These are phyloP conservation scores for Choristoneura fumiferana DNA, from an alignment of 1,140 invertebrate species.

Conservation along the genomic window DNA sequence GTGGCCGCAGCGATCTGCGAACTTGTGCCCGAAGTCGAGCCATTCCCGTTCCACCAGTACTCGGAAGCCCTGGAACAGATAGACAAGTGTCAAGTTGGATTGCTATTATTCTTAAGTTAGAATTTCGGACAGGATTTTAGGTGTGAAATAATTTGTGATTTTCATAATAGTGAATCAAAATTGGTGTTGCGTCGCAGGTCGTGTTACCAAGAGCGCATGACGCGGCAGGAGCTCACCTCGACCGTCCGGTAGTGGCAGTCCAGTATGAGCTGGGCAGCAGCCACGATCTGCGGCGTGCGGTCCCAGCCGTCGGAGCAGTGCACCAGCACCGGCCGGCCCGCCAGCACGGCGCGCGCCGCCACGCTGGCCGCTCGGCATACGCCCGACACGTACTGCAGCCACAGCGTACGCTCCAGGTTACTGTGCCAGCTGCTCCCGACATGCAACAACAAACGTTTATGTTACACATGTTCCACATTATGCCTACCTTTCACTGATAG, in stretches of 20 bases:
- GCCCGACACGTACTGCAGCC: conserved; percentile 93
- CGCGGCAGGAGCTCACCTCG: conserved; percentile 79
- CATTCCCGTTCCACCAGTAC: conserved; percentile 95
- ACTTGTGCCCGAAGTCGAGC: conserved; percentile 98
- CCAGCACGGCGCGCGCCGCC: conserved; percentile 88
- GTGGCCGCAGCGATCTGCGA: conserved; percentile 95
- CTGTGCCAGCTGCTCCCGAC: conserved; percentile 95
- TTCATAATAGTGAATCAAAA: too few species aligned
- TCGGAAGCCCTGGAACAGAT: conserved; percentile 89
- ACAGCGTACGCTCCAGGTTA: conserved; percentile 91
- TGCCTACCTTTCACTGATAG: too few species aligned
- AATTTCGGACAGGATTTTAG: too few species aligned
- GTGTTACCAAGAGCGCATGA: too few species aligned
- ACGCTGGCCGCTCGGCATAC: conserved; percentile 89
- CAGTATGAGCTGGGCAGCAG: conserved; percentile 93
- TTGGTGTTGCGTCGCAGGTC: too few species aligned
- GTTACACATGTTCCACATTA: too few species aligned
- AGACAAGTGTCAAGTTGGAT: too few species aligned
- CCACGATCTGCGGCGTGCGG: conserved; percentile 95
- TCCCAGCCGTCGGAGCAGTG: conserved; percentile 99
- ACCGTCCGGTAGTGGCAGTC: conserved; percentile 96
- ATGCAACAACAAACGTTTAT: too few species aligned
- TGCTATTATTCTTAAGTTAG: too few species aligned
- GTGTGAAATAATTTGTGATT: too few species aligned
- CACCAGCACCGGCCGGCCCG: conserved; percentile 94